phyloP scores from a whole-genome alignment of 2,797 vertebrate genomes.

The Nannoperca australis region DNA sequence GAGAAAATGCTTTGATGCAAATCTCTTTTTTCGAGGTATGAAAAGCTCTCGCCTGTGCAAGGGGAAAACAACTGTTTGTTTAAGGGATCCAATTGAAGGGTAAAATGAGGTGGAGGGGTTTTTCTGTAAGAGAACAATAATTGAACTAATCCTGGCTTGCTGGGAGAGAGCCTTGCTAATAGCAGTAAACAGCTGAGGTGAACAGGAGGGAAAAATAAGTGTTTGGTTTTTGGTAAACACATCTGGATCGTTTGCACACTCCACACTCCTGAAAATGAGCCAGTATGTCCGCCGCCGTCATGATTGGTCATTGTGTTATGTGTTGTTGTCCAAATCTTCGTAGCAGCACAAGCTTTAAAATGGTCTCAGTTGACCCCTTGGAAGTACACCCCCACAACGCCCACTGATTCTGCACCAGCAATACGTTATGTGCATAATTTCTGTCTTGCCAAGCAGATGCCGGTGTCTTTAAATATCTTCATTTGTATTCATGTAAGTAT shows the following conservation, averaged over 20 bases:
- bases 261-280: conserved; percentile 39
- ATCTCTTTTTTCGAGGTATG: background rate
- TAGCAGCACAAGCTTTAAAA: conserved; percentile 53
- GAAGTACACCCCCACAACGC: conserved; percentile 63
- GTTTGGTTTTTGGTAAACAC: conserved; percentile 50
- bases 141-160: conserved; percentile 47
- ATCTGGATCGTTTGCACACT: conserved; percentile 20
- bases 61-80: conserved; percentile 32
- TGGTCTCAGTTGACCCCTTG: conserved; percentile 66
- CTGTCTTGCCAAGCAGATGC: conserved; percentile 62
- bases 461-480: conserved; percentile 79
- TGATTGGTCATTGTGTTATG: conserved; percentile 41
- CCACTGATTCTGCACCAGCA: conserved; percentile 62
- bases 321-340: conserved; percentile 38
- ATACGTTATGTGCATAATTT: conserved; percentile 65
- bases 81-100: conserved; percentile 32
- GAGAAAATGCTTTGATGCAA: conserved; percentile 14
- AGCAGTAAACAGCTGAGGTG: conserved; percentile 36
- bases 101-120: conserved; percentile 6
- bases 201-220: conserved; percentile 15
- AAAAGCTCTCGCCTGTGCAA: background rate
- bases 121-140: conserved; percentile 24
- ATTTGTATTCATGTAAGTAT: conserved; percentile 82
- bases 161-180: conserved; percentile 35
- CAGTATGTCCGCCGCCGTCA: conserved; percentile 16